Conservation (phyloP, 2,888 invertebrate species). For the Achlya flavicornis region DNA sequence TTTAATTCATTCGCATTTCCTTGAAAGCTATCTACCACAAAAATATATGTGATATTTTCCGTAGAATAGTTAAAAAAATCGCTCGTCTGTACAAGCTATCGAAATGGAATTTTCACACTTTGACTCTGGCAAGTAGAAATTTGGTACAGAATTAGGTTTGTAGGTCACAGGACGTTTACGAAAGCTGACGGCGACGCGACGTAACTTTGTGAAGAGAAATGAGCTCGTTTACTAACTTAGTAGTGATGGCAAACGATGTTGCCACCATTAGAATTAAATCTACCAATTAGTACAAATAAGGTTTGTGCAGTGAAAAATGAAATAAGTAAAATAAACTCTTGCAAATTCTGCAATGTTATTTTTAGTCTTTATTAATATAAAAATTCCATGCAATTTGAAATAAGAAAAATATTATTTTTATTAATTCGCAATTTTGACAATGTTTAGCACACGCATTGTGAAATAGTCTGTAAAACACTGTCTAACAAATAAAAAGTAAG, state of each 20-base stretch:
- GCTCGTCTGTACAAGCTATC: neutral
- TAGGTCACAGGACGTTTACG: conserved; percentile 64
- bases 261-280: neutral
- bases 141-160: conserved; percentile 57
- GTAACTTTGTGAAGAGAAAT: conserved; percentile 4
- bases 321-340: too few relatives aligned
- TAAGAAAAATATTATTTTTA: too few relatives aligned
- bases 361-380: too few relatives aligned
- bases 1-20: too few relatives aligned
- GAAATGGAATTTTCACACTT: conserved; percentile 6
- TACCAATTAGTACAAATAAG: neutral
- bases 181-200: conserved; percentile 24
- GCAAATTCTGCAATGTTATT: too few relatives aligned
- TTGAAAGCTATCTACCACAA: too few relatives aligned
- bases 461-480: too few relatives aligned
- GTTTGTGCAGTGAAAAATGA: too few relatives aligned
- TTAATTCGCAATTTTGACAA: too few relatives aligned
- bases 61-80: neutral
- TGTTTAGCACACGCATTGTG: too few relatives aligned
- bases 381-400: too few relatives aligned
- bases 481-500: too few relatives aligned
- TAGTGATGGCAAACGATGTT: conserved; percentile 3
- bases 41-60: neutral
- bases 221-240: conserved; percentile 8
- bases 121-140: conserved; percentile 17